Percentiles rank a stretch among this genome's conserved stretches.
Evolutionary conservation across 2,888 invertebrate genomes (phyloP).

Genomic region (Meghimatium bilineatum): DNA sequence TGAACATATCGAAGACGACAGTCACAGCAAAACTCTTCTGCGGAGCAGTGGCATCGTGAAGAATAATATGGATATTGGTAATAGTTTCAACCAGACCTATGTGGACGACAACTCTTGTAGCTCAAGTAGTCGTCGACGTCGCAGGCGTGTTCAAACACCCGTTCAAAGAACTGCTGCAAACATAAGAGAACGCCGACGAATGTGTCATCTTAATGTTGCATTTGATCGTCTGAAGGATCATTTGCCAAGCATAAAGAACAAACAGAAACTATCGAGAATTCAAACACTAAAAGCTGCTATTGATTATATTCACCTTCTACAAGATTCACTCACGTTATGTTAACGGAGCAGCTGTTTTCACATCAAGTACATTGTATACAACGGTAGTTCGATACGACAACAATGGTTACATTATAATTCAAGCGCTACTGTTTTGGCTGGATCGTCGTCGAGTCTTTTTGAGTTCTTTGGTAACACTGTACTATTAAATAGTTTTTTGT

Average conservation of each 20-base stretch:
- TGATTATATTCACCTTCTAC: constrained; percentile 79
- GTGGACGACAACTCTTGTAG: constrained; percentile 11
- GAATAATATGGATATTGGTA: neutral
- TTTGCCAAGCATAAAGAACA: constrained; percentile 90
- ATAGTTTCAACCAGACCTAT: neutral
- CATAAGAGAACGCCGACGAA: constrained; percentile 90
- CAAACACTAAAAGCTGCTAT: constrained; percentile 94
- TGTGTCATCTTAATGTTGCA: constrained; percentile 97
- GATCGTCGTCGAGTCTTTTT: too few relatives aligned
- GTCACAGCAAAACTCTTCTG: neutral
- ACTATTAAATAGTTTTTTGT: too few relatives aligned
- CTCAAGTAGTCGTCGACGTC: constrained; percentile 17
- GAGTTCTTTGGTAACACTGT: too few relatives aligned
- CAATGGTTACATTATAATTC: too few relatives aligned
- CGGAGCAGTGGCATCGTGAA: neutral
- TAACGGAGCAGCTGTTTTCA: too few relatives aligned
- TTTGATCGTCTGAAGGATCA: constrained; percentile 93
- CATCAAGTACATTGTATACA: too few relatives aligned
- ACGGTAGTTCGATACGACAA: too few relatives aligned
- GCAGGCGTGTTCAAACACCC: constrained; percentile 83
- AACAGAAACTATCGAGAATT: constrained; percentile 89
- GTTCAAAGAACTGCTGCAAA: constrained; percentile 93
- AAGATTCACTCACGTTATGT: constrained; percentile 21
- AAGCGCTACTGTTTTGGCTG: too few relatives aligned
- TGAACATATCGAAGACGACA: neutral